Evolutionary conservation across 2,888 invertebrate species (phyloP).

Genomic region (Phymatocera aterrima): DNA sequence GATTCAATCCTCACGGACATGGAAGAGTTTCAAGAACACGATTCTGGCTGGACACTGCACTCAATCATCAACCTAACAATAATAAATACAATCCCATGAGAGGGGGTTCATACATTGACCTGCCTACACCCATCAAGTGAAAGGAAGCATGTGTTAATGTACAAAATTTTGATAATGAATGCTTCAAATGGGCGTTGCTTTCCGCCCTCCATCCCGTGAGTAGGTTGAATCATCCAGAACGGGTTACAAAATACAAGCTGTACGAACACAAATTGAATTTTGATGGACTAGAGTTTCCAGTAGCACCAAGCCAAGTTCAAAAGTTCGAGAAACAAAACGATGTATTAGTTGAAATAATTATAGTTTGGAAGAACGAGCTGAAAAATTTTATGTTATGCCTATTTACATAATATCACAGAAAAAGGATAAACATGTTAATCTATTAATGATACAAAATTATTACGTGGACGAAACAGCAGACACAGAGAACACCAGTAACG

Average conservation of each 20-base stretch:
- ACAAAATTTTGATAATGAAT: constrained; percentile 54
- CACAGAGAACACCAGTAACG: too few species aligned
- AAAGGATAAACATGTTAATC: too few species aligned
- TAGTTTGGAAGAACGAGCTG: not conserved
- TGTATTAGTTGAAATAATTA: constrained; percentile 52
- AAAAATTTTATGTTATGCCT: not conserved
- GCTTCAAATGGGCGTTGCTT: constrained; percentile 58
- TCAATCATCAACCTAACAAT: constrained; percentile 53
- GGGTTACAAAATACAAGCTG: constrained; percentile 49
- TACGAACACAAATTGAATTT: constrained; percentile 50
- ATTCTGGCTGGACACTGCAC: constrained; percentile 56
- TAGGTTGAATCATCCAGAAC: constrained; percentile 33
- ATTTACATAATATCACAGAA: not conserved
- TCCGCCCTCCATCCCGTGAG: constrained; percentile 54
- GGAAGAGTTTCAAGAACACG: constrained; percentile 57
- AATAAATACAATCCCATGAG: constrained; percentile 56
- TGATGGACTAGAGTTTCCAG: constrained; percentile 54
- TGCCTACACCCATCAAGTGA: not conserved
- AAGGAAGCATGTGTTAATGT: constrained; percentile 58
- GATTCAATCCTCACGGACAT: constrained; percentile 52
- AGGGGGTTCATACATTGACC: constrained; percentile 56
- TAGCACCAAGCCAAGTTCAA: constrained; percentile 51
- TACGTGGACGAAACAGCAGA: too few species aligned
- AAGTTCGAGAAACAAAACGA: constrained; percentile 55
- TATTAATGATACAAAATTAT: too few species aligned